These are phyloP conservation scores for Hozukius guyotensis DNA, from an alignment of 2,797 vertebrate species.

Conservation along the genomic window DNA sequence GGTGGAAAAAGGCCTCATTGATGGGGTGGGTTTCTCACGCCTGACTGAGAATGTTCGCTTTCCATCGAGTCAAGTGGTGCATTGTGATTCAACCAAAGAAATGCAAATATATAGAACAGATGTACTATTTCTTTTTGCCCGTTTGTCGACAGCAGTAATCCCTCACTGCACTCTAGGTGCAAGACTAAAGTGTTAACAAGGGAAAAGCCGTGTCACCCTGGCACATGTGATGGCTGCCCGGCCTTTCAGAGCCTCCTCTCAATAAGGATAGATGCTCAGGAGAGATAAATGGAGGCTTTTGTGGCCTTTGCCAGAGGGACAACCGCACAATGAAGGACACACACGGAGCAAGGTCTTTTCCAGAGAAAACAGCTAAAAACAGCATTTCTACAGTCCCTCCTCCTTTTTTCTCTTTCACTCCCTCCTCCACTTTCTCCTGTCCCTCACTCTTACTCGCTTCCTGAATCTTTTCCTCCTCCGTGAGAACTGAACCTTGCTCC, in stretches of 20 bases:
- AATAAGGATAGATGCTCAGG: slow-evolving; percentile 73
- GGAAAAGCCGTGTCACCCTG: slow-evolving; percentile 77
- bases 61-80: slow-evolving; percentile 81
- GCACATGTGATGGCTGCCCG: slow-evolving; percentile 72
- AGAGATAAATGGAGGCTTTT: slow-evolving; percentile 80
- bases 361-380: slow-evolving; percentile 75
- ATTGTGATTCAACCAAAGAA: slow-evolving; percentile 82
- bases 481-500: slow-evolving; percentile 77
- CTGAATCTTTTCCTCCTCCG: slow-evolving; percentile 60
- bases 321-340: slow-evolving; percentile 78
- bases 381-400: slow-evolving; percentile 56
- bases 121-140: slow-evolving; percentile 69
- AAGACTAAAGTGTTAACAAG: slow-evolving; percentile 77
- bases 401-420: slow-evolving; percentile 41
- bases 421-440: slow-evolving; percentile 46
- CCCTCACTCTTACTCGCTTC: slow-evolving; percentile 52
- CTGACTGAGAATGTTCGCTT: slow-evolving; percentile 79
- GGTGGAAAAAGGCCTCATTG: slow-evolving; percentile 75
- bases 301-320: slow-evolving; percentile 75
- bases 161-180: slow-evolving; percentile 60
- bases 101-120: slow-evolving; percentile 84
- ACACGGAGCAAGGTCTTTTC: slow-evolving; percentile 74
- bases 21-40: slow-evolving; percentile 80
- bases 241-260: slow-evolving; percentile 71
- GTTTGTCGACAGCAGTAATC: slow-evolving; percentile 71